Evolutionary conservation across 2,888 invertebrate species (phyloP).

Genomic region (Sipunculus nudus): DNA sequence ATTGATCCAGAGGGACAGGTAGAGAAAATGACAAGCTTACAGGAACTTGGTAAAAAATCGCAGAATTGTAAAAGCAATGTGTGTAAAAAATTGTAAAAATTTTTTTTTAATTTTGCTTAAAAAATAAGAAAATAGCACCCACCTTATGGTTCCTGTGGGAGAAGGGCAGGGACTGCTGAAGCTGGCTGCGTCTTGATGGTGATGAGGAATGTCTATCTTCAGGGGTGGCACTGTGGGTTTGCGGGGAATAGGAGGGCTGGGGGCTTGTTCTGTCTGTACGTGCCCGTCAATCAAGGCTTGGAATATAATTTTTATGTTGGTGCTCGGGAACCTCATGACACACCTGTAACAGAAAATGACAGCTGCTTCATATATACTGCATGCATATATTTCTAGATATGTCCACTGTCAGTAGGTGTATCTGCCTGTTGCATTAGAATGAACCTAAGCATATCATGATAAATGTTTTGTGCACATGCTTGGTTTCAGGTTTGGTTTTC

Average conservation of each 20-base stretch:
- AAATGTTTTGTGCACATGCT: no score
- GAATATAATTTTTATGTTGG: slow-evolving; percentile 93
- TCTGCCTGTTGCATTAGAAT: no score
- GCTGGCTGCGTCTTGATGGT: slow-evolving; percentile 49
- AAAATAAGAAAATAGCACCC: slow-evolving; percentile 4
- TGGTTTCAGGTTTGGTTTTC: no score
- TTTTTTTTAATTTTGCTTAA: not conserved
- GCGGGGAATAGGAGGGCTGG: slow-evolving; percentile 25
- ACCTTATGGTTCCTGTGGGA: slow-evolving; percentile 67
- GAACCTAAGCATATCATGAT: no score
- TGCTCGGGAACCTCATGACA: slow-evolving; percentile 94
- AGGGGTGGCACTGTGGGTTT: slow-evolving; percentile 75
- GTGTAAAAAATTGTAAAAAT: no score
- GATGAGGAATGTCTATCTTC: slow-evolving; percentile 86
- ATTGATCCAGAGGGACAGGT: no score
- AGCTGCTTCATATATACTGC: no score
- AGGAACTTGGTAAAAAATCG: no score
- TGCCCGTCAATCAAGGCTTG: slow-evolving; percentile 84
- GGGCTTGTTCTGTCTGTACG: slow-evolving; percentile 61
- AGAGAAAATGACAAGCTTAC: no score
- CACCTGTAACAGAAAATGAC: slow-evolving; percentile 75
- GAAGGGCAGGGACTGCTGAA: slow-evolving; percentile 73
- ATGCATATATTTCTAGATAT: no score
- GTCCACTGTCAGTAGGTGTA: no score
- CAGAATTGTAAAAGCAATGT: no score